A percentile compares a stretch with the other conserved stretches of the same genome.
Conservation (phyloP, 1,140 invertebrate species). For the Anastatus disparis region DNA sequence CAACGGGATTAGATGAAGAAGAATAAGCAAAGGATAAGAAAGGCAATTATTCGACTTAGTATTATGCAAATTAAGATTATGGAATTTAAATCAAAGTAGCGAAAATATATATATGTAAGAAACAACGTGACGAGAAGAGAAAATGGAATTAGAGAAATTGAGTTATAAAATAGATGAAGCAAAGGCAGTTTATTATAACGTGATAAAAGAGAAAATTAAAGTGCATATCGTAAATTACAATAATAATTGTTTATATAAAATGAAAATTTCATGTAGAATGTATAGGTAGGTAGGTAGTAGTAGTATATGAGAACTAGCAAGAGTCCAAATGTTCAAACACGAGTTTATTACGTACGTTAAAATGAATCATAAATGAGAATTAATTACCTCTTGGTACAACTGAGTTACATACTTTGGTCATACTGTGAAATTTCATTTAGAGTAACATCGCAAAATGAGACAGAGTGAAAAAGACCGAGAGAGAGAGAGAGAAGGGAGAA, state of each 20-base stretch:
- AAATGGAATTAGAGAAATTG: conserved; percentile 8
- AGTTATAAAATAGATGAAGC: conserved; percentile 23
- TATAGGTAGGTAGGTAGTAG: neutral
- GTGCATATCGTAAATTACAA: conserved; percentile 27
- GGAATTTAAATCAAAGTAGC: conserved; percentile 13
- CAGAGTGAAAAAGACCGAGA: conserved; percentile 14
- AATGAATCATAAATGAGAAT: conserved; percentile 43
- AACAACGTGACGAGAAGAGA: conserved; percentile 15
- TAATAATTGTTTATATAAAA: conserved; percentile 29
- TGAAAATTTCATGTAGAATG: conserved; percentile 8
- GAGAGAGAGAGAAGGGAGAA: conserved; percentile 9
- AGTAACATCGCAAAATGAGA: conserved; percentile 43
- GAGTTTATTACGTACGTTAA: conserved; percentile 34
- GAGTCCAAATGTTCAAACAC: conserved; percentile 25
- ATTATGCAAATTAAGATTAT: conserved; percentile 24
- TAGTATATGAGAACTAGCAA: too few relatives aligned
- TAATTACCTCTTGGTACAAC: conserved; percentile 36
- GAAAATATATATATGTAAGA: neutral
- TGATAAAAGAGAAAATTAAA: neutral
- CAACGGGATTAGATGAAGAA: conserved; percentile 4
- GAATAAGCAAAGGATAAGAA: conserved; percentile 2
- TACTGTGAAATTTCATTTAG: conserved; percentile 42
- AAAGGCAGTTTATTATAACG: conserved; percentile 22
- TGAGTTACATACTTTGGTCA: conserved; percentile 40
- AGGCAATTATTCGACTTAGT: conserved; percentile 18